Conservation (phyloP, 2,797 vertebrate species). For the Oophaga sylvatica region DNA sequence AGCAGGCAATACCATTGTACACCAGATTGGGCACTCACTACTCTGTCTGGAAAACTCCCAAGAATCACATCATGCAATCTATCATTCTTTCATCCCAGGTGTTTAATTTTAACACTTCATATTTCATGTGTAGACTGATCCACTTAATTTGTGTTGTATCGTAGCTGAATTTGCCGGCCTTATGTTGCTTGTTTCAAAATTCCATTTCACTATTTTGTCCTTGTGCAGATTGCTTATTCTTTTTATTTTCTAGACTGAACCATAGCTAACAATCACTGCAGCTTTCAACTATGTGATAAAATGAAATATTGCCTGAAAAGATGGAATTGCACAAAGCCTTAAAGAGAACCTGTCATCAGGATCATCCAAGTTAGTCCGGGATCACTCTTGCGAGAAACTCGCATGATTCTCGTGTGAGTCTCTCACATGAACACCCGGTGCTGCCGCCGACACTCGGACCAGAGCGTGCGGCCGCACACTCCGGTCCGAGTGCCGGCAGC, state of each 20-base stretch:
- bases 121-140: slow-evolving; percentile 11
- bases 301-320: too few relatives aligned
- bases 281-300: not conserved
- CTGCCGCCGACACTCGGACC: too few relatives aligned
- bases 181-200: not conserved
- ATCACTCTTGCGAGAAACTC: too few relatives aligned
- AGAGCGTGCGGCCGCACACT: too few relatives aligned
- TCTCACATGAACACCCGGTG: too few relatives aligned
- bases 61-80: not conserved
- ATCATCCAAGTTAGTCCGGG: too few relatives aligned
- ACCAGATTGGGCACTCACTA: not conserved
- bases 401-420: too few relatives aligned
- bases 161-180: not conserved
- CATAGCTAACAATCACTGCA: not conserved
- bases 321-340: too few relatives aligned
- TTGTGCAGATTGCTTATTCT: not conserved
- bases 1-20: not conserved
- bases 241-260: not conserved
- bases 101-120: slow-evolving; percentile 4
- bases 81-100: slow-evolving; percentile 31
- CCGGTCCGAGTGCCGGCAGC: too few relatives aligned
- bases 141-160: slow-evolving; percentile 3
- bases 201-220: not conserved
- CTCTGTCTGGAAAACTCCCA: slow-evolving; percentile 3
- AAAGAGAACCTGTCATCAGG: too few relatives aligned